Base-by-base conservation (phyloP, 2,113 vertebrate genomes). In the Suricata suricatta region DNA sequence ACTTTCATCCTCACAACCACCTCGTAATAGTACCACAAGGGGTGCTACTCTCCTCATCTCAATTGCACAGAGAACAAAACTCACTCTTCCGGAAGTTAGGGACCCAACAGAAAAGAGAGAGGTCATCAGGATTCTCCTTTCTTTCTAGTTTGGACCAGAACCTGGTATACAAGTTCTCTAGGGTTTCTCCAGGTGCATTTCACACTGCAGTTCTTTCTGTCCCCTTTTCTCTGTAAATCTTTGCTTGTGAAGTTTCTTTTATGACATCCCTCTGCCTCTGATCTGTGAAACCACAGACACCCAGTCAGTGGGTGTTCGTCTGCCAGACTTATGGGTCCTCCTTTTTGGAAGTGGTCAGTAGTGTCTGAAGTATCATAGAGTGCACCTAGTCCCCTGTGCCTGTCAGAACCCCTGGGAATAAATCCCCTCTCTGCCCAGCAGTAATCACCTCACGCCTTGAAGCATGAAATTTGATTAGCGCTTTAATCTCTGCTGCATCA, bases 381-480 rank as follows among this genome's bases (percentile, higher is more conserved):
- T n/a, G 10, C 11, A 76, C 90, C 76, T 64, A 80, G 85, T 47
- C 44, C 71, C 88, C 21, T 25, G 27, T 33, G 76, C 95, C 89
- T 96, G 92, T 90, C 92, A 93, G 47, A 96, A 86, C 64, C 84
- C 57, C 47, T 17, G 60, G 89, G 94, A 97, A 96, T 97, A 98
- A 97, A 97, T 98, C 31, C 90, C 80, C 76, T 90, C 76, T 86
- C 7, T 4, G 90, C 60, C 83, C 71, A 88, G 94, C 60, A 80
- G 93, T 96, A 97, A 97, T 98, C 95, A 98, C 90, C 81, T 95
- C 96, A 98, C 0, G 17, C 92, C 79, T 82, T 97, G 96, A 94
- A 96, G 96, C 95, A n/a, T 98, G 97, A 97, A 98, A 97, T 98
- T 98, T 98, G 96, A 98, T 98, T 97, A 98, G 95, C 60, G 17